These are phyloP conservation scores for Pachyramphus minor DNA, from an alignment of 2,113 vertebrate genomes.

Conservation along the genomic window DNA sequence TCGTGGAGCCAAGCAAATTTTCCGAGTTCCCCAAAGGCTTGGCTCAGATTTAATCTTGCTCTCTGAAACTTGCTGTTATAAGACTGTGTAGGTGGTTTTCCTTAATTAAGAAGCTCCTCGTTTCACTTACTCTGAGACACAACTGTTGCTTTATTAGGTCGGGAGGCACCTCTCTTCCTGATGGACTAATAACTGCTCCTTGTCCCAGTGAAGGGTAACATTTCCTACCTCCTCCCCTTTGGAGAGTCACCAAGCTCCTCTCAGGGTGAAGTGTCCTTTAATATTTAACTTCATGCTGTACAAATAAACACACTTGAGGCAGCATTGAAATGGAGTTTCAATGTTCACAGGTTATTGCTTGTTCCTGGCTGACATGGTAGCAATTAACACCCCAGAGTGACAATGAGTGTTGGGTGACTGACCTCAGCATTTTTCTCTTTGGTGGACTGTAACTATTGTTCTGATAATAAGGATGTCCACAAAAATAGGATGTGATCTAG, in stretches of 20 bases:
- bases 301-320: background rate
- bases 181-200: background rate
- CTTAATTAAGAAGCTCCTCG: background rate
- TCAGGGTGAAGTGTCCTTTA: background rate
- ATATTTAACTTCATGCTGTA: background rate
- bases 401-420: background rate
- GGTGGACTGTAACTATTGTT: background rate
- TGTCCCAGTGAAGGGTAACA: background rate
- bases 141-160: background rate
- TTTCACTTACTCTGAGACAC: background rate
- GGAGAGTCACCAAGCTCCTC: background rate
- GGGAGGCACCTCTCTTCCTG: background rate
- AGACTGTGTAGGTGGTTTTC: background rate
- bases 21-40: background rate
- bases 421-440: background rate
- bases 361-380: background rate
- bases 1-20: background rate
- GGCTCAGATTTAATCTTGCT: background rate
- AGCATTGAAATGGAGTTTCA: background rate
- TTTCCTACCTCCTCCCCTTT: background rate
- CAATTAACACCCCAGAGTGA: background rate
- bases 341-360: background rate
- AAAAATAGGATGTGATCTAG: background rate
- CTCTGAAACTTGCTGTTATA: background rate
- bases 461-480: accelerated